These are phyloP conservation scores for Drosophila phalerata DNA, from an alignment of 2,888 invertebrate species.

Conservation along the genomic window DNA sequence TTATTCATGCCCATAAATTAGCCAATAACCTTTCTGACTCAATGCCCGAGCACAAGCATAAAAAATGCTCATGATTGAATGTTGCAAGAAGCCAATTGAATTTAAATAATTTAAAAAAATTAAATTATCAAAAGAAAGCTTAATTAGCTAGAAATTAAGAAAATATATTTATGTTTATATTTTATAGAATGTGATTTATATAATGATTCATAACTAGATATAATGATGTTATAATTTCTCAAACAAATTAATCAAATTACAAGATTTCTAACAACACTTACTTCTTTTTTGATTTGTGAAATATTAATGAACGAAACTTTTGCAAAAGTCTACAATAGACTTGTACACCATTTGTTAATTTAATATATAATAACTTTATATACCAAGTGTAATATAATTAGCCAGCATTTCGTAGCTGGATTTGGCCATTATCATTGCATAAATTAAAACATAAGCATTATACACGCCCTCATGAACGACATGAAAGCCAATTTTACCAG, in stretches of 20 bases:
- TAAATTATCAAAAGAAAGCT: conserved; percentile 2
- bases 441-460: conserved; percentile 63
- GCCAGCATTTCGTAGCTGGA: conserved; percentile 46
- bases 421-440: conserved; percentile 43
- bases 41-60: conserved; percentile 13
- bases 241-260: not conserved
- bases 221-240: not conserved
- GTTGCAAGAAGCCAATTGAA: conserved; percentile 23
- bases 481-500: conserved; percentile 55
- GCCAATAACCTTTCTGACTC: conserved; percentile 39
- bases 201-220: too few relatives aligned
- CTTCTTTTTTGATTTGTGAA: not conserved
- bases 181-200: too few relatives aligned
- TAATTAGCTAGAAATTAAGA: not conserved
- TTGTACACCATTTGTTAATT: conserved; percentile 7
- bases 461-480: conserved; percentile 34
- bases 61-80: conserved; percentile 12
- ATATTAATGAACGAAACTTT: conserved; percentile 1
- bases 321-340: conserved; percentile 3
- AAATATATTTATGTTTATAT: too few relatives aligned
- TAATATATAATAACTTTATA: conserved; percentile 17
- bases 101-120: conserved; percentile 21
- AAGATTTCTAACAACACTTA: not conserved
- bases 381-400: conserved; percentile 36
- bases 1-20: conserved; percentile 58